Conservation (phyloP, 2,797 vertebrate species). For the Phoxinus dragarum region DNA sequence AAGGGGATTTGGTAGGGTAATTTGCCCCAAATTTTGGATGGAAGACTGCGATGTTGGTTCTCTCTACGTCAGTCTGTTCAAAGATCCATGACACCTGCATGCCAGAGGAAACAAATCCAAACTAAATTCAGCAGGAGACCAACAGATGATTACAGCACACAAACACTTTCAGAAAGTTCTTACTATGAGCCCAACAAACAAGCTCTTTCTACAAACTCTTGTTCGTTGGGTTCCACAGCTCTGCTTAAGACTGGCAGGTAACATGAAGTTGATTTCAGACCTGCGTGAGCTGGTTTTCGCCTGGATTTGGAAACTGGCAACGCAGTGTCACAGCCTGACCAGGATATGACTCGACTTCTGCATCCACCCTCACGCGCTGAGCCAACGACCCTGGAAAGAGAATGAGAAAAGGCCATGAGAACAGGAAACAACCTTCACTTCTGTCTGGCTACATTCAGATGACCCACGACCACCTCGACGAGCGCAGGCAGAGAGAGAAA, state of each 20-base stretch:
- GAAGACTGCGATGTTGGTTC: conserved; percentile 80
- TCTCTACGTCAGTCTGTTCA: conserved; percentile 59
- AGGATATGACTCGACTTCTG: conserved; percentile 80
- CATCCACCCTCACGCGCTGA: conserved; percentile 80
- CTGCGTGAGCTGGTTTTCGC: conserved; percentile 79
- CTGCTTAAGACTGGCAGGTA: neutral
- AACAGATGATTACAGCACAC: neutral
- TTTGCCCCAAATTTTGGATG: conserved; percentile 76
- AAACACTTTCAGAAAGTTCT: neutral
- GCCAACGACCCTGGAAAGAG: conserved; percentile 69
- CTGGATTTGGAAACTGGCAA: conserved; percentile 75
- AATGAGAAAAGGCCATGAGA: conserved; percentile 34
- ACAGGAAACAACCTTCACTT: conserved; percentile 35
- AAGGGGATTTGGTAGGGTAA: conserved; percentile 70
- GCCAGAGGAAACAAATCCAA: neutral
- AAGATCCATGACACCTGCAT: conserved; percentile 86
- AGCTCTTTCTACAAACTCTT: neutral
- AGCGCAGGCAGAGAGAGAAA: neutral
- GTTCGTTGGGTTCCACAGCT: neutral
- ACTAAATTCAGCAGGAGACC: neutral
- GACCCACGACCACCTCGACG: neutral
- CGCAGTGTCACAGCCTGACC: conserved; percentile 80
- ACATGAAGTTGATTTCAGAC: conserved; percentile 63
- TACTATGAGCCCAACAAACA: neutral
- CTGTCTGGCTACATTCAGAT: conserved; percentile 1